Conservation (phyloP, 2,113 vertebrate species). For the Columbina picui region DNA sequence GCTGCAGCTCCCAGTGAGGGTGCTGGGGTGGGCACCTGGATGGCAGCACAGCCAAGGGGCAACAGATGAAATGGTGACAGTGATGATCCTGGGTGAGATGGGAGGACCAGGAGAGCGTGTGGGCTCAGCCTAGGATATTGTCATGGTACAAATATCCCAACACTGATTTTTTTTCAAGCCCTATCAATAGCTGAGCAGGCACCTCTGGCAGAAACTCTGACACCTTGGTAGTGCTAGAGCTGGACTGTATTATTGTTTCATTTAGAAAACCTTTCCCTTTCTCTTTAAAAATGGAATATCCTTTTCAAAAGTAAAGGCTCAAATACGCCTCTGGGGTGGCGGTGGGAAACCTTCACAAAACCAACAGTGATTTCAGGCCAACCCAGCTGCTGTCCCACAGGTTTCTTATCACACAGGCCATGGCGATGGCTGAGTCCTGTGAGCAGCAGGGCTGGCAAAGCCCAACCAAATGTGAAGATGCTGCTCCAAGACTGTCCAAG, state of each 20-base stretch:
- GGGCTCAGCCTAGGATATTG: background rate
- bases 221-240: background rate
- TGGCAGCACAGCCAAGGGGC: background rate
- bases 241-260: background rate
- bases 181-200: background rate
- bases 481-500: background rate
- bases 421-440: accelerated
- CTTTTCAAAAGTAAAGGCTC: background rate
- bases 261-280: background rate
- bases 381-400: too few relatives aligned
- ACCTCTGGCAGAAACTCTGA: background rate
- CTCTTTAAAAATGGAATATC: background rate
- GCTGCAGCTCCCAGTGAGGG: background rate
- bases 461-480: background rate
- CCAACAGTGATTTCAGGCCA: background rate
- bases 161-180: background rate
- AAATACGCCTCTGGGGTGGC: background rate
- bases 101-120: background rate
- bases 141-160: background rate
- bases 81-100: background rate
- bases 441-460: background rate
- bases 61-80: background rate
- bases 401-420: background rate
- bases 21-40: background rate
- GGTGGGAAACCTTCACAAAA: background rate